These are phyloP conservation scores for Podiceps cristatus DNA, from an alignment of 2,113 vertebrate genomes.

Conservation along the genomic window DNA sequence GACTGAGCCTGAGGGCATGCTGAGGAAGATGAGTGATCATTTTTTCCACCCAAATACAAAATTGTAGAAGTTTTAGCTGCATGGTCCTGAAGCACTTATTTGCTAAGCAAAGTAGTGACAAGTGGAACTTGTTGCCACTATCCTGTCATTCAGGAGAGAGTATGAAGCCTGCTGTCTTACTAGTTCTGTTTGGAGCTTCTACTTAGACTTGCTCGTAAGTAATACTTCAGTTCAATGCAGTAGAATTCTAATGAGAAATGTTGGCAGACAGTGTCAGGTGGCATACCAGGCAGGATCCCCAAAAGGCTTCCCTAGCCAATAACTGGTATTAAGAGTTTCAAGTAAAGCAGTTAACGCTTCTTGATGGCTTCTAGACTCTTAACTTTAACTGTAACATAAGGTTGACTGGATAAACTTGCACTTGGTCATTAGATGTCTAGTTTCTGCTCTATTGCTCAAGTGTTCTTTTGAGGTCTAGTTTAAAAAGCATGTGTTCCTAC, in stretches of 20 bases:
- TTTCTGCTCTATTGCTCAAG: constrained; percentile 68
- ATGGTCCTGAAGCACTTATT: background rate
- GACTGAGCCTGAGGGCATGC: background rate
- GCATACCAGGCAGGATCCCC: background rate
- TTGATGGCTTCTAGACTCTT: background rate
- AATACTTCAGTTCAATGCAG: background rate
- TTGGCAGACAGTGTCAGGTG: background rate
- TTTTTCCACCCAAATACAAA: background rate
- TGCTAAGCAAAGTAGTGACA: background rate
- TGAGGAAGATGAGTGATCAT: background rate
- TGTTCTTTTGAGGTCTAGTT: constrained; percentile 52
- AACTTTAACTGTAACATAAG: background rate
- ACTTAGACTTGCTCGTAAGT: background rate
- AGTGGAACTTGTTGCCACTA: background rate
- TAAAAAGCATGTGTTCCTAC: constrained; percentile 55
- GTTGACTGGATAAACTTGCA: background rate
- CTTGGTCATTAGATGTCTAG: background rate
- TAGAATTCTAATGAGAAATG: background rate
- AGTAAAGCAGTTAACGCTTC: background rate
- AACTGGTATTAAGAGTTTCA: background rate
- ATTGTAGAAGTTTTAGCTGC: background rate
- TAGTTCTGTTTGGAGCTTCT: background rate
- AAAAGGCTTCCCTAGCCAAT: background rate
- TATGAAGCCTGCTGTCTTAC: background rate
- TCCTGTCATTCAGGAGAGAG: background rate